Base-by-base conservation (phyloP, 2,113 vertebrate genomes). In the Pholis gunnellus region DNA sequence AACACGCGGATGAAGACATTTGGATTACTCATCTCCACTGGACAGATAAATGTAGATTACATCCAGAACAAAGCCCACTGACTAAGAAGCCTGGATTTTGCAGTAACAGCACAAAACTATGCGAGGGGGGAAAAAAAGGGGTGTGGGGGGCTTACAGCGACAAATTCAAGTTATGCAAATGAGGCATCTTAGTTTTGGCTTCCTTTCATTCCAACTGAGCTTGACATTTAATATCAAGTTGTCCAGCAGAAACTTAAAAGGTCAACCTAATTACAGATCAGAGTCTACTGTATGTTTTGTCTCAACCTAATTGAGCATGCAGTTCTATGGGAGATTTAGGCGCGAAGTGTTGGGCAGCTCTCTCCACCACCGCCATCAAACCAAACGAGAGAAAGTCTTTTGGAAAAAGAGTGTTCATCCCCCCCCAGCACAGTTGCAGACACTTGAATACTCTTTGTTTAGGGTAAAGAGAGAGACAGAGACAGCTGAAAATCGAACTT, bases 1-100 rank as follows among this genome's bases (percentile, higher is more conserved):
- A 80, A 75, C 29, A 48, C 27, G 40, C 54, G 50, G 57, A 88
- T 83, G 25, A 75, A 27, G 34, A 31, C 13, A 79, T 81, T 81
- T 67, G 2, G 42, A 72, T 79, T 72, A 69, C 25, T 83, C 40
- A 48, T 78, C 44, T 57, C 56, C 31, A 40, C 70, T 50, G 71
- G 31, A 73, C 27, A 15, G 54, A 79, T 70, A 27, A 81, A 25
- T 74, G 38, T 10, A 40, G 73, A 83, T 85, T 81, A 40, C 0
- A 34, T 9, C 48, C 46, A 27, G 6, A 34, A 50, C 20, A 54
- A 60, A 36, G 17, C 27, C 18, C 61, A 27, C 44, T 48, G 34
- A 70, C 0, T 59, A 60, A 61, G 15, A 64, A 42, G 20, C 4
- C 2, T 13, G 36, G 40, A 52, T 40, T 67, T 31, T 61, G 20